Percentiles rank a stretch among this genome's conserved stretches.
Conservation (phyloP, 2,888 invertebrate genomes). For the Pheosia gnoma region DNA sequence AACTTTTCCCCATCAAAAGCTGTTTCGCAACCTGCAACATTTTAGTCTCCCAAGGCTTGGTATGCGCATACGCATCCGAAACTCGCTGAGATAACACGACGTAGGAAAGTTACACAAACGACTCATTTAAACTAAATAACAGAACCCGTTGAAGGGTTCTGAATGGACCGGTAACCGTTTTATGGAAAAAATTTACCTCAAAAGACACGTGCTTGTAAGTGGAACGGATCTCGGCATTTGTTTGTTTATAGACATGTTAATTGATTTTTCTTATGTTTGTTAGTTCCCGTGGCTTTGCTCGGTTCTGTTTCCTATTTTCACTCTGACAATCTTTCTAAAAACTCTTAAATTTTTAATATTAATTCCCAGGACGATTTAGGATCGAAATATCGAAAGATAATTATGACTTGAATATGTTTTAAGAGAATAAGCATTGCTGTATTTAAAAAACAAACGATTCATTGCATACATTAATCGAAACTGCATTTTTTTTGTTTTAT, state of each 20-base stretch:
- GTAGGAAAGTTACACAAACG: constrained; percentile 56
- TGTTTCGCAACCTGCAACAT: constrained; percentile 38
- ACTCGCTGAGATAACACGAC: constrained; percentile 41
- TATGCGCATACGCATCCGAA: constrained; percentile 47
- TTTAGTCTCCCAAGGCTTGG: constrained; percentile 50
- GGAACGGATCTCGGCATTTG: constrained; percentile 18
- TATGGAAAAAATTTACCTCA: constrained; percentile 18
- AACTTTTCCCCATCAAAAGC: constrained; percentile 15
- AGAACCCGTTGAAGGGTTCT: constrained; percentile 22
- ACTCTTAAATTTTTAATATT: no score
- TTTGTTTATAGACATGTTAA: not conserved
- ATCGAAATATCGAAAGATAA: no score
- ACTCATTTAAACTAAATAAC: constrained; percentile 49
- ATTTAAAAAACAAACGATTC: no score
- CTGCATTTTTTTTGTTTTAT: no score
- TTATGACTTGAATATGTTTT: no score
- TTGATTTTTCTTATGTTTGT: not conserved
- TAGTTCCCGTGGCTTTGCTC: not conserved
- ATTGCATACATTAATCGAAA: no score
- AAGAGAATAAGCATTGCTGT: no score
- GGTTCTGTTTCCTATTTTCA: not conserved
- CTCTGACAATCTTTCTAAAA: not conserved
- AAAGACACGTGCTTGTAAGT: constrained; percentile 25
- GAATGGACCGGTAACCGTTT: constrained; percentile 14
- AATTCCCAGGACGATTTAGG: no score